Base-by-base conservation (phyloP, 2,888 invertebrate genomes). In the Eremobia ochroleuca region DNA sequence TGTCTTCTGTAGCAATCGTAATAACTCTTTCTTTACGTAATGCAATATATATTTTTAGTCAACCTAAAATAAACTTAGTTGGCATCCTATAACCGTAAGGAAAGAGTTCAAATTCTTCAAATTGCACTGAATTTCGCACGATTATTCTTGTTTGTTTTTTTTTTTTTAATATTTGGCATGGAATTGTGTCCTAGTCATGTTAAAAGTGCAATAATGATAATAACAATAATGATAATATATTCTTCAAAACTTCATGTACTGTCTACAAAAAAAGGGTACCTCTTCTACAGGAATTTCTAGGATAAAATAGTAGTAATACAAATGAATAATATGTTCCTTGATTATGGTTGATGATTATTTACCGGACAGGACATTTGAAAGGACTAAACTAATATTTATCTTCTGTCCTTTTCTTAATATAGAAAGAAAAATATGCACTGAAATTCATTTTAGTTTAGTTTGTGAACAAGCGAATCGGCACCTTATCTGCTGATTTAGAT, bases 1-100 rank as follows among this genome's bases (percentile, higher is more conserved):
- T 65, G 81, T 81, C 31, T 74, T 58, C 81, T 65, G 81, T 34
- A 43, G 58, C 58, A 65, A 52, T 81, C n/a, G 37, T 46, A 0
- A 25, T 9, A 58, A 61, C 28, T 37, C 31, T 73, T 58, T 55
- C 31, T 55, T 62, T 58, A 73, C 25, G 31, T 58, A 1, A 61
- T 49, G 18, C 2, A 18, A 13, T 28, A n/a, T 73, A n/a, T 8
- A n/a, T 43, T 58, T 34, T n/a, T n/a, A n/a, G 4, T 4, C 8
- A 18, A 18, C 2, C 4, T n/a, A 0, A 34, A 28, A 43, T 9
- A 21, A 43, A 31, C 13, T 43, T 43, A 0, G 9, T 62, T 43
- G 1, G 4, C 31, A 40, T n/a, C 5, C 9, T 9, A n/a, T 11
- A 11, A 11, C 15, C n/a, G 37, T 64, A 40, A 43, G 5, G 25